Evolutionary conservation across 2,113 vertebrate genomes (phyloP), one percentile per base, ranked within the genome.

Genomic region (Pteropus alecto): DNA sequence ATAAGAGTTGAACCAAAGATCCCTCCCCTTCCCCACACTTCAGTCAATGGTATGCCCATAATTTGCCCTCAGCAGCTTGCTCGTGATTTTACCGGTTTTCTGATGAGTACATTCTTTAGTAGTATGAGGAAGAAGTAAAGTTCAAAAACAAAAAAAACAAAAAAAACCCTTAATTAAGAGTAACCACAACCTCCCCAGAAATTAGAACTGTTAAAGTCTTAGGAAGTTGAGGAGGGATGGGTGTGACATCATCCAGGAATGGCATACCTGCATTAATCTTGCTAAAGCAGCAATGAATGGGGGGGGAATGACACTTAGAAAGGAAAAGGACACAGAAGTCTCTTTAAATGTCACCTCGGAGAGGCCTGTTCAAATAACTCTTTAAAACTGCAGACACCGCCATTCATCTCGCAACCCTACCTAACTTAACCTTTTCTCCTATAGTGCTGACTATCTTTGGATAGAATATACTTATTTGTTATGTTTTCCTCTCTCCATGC

Each of bases 41-140:
- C 11, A 61, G 60, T 85, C 35, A 83, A 26, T 90, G 73, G 12
- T 61, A n/a, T 65, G 56, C 70, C 71, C 60, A 48, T 90, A 95
- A 97, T 96, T 94, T 97, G 76, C 77, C 78, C 35, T 95, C 96
- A 96, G 90, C 41, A 63, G 84, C 93, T 97, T 97, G 96, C 96
- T 97, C 89, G 79, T 86, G 63, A 93, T 98, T 98, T 97, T 91
- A 88, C 67, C 97, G 94, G 43, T 95, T 41, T 98, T 96, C 86
- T 93, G 68, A 87, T 97, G 43, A 97, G 83, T 58, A 78, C 78
- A n/a, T 58, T 92, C 87, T 48, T 81, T 94, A 95, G 87, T 96
- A 97, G 96, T 95, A 98, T 73, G 60, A 97, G 97, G 71, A 76
- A 95, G 79, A 95, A 95, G 58, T 93, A 70, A 90, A 97, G 95